A percentile compares a stretch with the other conserved stretches of the same genome.
phyloP scores from a whole-genome alignment of 2,888 invertebrate species.

The Rotaria socialis region DNA sequence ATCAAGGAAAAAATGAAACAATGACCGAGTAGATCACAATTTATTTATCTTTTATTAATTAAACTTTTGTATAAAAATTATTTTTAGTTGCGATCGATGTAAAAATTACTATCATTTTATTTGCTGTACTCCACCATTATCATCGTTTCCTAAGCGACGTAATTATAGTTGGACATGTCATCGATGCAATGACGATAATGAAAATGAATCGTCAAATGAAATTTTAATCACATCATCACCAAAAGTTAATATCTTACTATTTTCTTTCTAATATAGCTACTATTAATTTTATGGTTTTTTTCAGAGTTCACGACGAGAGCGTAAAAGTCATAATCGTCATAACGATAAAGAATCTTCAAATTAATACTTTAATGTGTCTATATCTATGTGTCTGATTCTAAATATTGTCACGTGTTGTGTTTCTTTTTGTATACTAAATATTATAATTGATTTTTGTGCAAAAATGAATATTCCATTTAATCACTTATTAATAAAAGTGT shows the following conservation, averaged over 20 bases:
- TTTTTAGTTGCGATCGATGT: conserved; percentile 24
- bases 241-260: background rate
- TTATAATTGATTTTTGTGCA: background rate
- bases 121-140: conserved; percentile 10
- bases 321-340: background rate
- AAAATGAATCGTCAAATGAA: background rate
- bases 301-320: background rate
- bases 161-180: conserved; percentile 28
- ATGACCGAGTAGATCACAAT: background rate
- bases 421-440: background rate
- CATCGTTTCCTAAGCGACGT: background rate
- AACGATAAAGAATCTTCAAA: background rate
- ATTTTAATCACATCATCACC: background rate
- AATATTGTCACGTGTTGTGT: background rate
- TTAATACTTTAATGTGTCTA: background rate
- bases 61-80: background rate
- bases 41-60: background rate
- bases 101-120: conserved; percentile 10
- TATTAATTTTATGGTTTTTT: background rate
- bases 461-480: background rate
- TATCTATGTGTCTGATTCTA: background rate
- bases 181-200: conserved; percentile 23
- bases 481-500: background rate
- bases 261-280: too few relatives aligned
- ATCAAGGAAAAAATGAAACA: background rate